Evolutionary conservation across 1,140 invertebrate species (phyloP), one percentile per base, ranked within the genome.

Genomic region (Neotoxoptera formosana): DNA sequence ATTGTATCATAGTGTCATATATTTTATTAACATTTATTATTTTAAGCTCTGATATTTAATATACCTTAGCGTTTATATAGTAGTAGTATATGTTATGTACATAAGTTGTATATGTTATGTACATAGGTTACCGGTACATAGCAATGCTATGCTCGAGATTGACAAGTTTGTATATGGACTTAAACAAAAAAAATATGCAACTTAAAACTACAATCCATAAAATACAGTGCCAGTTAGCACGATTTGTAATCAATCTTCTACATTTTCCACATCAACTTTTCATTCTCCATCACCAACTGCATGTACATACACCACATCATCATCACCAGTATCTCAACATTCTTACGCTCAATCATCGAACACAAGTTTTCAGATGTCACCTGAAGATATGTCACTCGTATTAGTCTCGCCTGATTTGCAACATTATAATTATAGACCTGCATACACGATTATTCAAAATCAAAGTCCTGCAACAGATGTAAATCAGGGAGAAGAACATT

Each of bases 121-220:
- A n/a, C n/a, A n/a, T n/a, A n/a, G n/a, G n/a, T n/a, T n/a, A n/a
- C n/a, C n/a, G n/a, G n/a, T n/a, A n/a, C n/a, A n/a, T n/a, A n/a
- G n/a, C n/a, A n/a, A n/a, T n/a, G 41, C 41, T 41, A 90, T 90
- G 89, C 34, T 41, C 23, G 89, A 90, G 2, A 90, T 90, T 25
- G 89, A 90, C 30, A 60, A 87, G 1, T 86, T 86, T 56, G 1
- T 56, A 25, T 56, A 47, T 47, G 41, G 9, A 86, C 83, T 86
- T 86, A 86, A 86, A 30, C 41, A 86, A 86, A 25, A 45, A 30
- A 86, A 86, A 45, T 86, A 86, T 86, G 41, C 83, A 86, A 25
- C 41, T 86, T 41, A 86, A 86, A 86, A 45, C 41, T 30, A 47
- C 9, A 86, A 25, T 25, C 36, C 83, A 25, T 41, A 45, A 41